Percentiles rank a stretch among this genome's conserved stretches.
These are phyloP conservation scores for Macropus fuliginosus DNA, from an alignment of 2,797 vertebrate genomes.

Conservation along the genomic window DNA sequence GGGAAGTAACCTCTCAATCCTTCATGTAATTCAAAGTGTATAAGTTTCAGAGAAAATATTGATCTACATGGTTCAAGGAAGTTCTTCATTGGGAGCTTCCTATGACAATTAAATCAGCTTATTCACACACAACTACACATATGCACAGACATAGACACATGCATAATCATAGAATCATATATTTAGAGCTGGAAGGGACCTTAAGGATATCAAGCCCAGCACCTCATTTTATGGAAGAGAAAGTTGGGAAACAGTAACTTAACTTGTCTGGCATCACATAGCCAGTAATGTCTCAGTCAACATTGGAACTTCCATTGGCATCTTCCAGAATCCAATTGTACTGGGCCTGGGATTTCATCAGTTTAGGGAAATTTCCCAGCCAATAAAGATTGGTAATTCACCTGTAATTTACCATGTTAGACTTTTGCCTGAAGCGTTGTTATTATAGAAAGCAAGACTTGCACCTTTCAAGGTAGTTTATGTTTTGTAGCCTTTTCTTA, in stretches of 20 bases:
- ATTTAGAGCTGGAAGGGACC: not conserved
- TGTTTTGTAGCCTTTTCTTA: constrained; percentile 30
- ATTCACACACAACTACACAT: not conserved
- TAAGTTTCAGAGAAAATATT: not conserved
- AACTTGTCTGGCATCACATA: not conserved
- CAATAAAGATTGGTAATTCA: not conserved
- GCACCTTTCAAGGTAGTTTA: constrained; percentile 12
- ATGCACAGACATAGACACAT: not conserved
- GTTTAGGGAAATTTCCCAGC: not conserved
- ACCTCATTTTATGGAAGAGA: not conserved
- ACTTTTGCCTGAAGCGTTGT: not conserved
- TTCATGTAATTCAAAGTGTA: not conserved
- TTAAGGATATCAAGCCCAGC: not conserved
- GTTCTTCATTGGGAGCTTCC: not conserved
- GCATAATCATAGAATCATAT: not conserved
- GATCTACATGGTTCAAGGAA: not conserved
- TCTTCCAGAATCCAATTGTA: not conserved
- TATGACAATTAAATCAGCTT: not conserved
- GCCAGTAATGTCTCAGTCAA: not conserved
- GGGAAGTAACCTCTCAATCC: not conserved
- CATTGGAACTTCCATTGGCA: not conserved
- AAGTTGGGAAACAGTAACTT: not conserved
- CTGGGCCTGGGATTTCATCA: not conserved
- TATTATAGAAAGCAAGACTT: not conserved
- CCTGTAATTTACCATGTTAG: not conserved